Base-by-base conservation (phyloP, 2,888 invertebrate genomes). In the Deroplatys truncata region DNA sequence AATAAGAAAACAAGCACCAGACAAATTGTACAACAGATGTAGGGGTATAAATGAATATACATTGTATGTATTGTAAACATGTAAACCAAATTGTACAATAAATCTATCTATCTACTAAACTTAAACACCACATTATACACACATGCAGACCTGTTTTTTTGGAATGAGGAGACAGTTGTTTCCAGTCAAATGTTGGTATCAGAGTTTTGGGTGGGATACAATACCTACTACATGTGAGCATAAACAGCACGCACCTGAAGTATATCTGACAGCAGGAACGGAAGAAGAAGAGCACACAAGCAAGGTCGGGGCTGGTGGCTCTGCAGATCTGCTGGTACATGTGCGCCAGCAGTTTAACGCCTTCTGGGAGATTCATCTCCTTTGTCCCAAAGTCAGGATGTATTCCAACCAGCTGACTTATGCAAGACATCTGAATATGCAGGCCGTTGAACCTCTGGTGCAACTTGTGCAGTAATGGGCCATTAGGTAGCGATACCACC, bases 271-370 rank as follows among this genome's bases (percentile, higher is more conserved):
- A 95, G 35, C 95, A 94, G 0, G 94, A 93, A 90, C 94, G 94
- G 10, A 96, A 92, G 1, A 95, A 94, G 92, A 95, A 96, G 91
- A 96, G 93, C 0, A 95, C 94, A 43, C 94, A 92, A 3, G 95
- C 94, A 0, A 95, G 94, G 72, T 94, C 94, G 72, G 93, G 94
- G 91, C 96, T 95, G 0, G 95, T 95, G 35, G 96, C 93, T 91
- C 94, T 93, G 0, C 95, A 94, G 86, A 96, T 95, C 92, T 96
- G 95, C 89, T 95, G 94, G 92, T 96, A 96, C 89, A 96, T 93
- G 92, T 96, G 96, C 82, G 96, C 95, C 93, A 96, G 94, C 82
- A 96, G 93, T 49, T 95, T 95, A 0, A 95, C 95, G 3, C 96
- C 96, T 91, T 94, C 94, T 25, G 89, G 88, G 9, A 89, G 72